A percentile compares a stretch with the other conserved stretches of the same genome.
These are phyloP conservation scores for Tridacna gigas DNA, from an alignment of 2,888 invertebrate species.

Conservation along the genomic window DNA sequence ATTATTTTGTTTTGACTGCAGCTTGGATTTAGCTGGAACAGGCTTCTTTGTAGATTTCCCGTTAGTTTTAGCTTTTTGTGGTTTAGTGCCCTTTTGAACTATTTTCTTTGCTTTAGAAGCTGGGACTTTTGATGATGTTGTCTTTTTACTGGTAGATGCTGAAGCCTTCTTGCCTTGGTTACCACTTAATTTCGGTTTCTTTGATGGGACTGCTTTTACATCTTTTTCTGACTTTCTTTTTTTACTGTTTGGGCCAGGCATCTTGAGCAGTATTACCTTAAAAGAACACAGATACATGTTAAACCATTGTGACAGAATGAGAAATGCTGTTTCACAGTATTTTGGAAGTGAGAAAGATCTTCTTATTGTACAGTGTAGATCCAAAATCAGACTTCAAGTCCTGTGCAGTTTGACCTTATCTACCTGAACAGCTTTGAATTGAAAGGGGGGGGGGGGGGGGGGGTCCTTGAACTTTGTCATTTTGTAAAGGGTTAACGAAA, in stretches of 20 bases:
- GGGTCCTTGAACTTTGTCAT: no score
- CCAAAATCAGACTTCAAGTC: no score
- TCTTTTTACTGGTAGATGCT: slow-evolving; percentile 19
- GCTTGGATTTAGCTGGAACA: background rate
- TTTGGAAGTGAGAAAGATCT: no score
- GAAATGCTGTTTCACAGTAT: no score
- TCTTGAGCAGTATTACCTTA: background rate
- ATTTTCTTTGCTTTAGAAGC: slow-evolving; percentile 10
- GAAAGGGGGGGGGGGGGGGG: no score
- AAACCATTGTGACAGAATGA: no score
- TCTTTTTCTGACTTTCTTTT: slow-evolving; percentile 38
- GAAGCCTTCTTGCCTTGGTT: slow-evolving; percentile 25
- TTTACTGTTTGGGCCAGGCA: slow-evolving; percentile 29
- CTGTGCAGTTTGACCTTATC: no score
- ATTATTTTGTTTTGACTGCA: background rate
- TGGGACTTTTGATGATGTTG: background rate
- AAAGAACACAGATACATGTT: no score
- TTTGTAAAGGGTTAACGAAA: no score
- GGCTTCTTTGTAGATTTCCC: slow-evolving; percentile 18
- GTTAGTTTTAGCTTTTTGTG: slow-evolving; percentile 13
- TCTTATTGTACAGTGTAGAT: no score
- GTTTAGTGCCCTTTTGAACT: slow-evolving; percentile 24
- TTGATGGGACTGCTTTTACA: slow-evolving; percentile 37
- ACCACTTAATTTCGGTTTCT: slow-evolving; percentile 29
- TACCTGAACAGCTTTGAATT: no score